Conservation (phyloP, 1,140 invertebrate genomes). For the Trichomalopsis sarcophagae region DNA sequence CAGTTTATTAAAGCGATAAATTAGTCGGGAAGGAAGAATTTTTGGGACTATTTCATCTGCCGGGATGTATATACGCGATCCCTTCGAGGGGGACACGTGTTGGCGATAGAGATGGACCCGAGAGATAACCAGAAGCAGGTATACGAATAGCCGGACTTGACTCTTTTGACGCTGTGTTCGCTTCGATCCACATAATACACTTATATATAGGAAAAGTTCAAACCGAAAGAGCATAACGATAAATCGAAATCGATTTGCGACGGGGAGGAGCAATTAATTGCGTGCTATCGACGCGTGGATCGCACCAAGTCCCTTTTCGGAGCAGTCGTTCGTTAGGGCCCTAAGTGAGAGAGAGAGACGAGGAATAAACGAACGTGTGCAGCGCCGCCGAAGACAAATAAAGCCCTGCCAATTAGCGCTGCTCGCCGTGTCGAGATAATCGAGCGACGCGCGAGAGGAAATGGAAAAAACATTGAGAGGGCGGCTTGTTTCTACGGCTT, state of each 20-base stretch:
- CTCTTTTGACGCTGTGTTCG: too few species aligned
- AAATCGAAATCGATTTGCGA: background rate
- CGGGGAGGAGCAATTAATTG: conserved; percentile 39
- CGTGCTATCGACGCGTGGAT: background rate
- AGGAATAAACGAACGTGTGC: background rate
- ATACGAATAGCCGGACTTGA: background rate
- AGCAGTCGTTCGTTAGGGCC: conserved; percentile 43
- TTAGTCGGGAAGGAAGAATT: background rate
- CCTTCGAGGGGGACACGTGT: conserved; percentile 15
- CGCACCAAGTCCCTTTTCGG: background rate
- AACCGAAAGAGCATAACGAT: background rate
- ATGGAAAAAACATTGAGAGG: conserved; percentile 18
- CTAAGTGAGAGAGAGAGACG: conserved; percentile 36
- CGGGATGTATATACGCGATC: background rate
- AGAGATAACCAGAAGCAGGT: conserved; percentile 22
- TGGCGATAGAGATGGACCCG: conserved; percentile 9
- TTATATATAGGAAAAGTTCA: too few species aligned
- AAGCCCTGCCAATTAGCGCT: conserved; percentile 61
- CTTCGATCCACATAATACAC: too few species aligned
- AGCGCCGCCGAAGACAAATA: conserved; percentile 42
- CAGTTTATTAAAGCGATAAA: conserved; percentile 46
- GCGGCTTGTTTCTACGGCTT: conserved; percentile 20
- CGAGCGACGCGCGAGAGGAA: conserved; percentile 32
- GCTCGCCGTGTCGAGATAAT: conserved; percentile 57
- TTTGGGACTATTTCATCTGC: background rate